Conservation (phyloP, 2,797 vertebrate genomes). For the Phyllotis vaccarum region DNA sequence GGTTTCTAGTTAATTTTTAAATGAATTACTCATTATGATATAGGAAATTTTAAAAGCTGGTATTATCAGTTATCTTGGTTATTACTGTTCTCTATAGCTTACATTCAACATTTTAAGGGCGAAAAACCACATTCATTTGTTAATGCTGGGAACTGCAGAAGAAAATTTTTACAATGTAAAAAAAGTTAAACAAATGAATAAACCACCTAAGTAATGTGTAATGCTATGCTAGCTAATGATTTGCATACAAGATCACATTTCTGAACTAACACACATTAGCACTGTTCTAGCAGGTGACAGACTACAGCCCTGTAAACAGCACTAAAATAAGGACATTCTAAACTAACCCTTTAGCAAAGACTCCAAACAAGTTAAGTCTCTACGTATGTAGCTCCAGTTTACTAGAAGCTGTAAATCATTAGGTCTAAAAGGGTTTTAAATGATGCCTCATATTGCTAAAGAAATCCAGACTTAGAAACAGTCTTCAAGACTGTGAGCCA, state of each 20-base stretch:
- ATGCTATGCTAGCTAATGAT: slow-evolving; percentile 32
- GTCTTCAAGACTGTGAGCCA: slow-evolving; percentile 5
- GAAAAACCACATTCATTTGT: slow-evolving; percentile 89
- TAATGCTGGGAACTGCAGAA: slow-evolving; percentile 89
- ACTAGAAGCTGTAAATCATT: neutral
- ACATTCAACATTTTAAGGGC: slow-evolving; percentile 88
- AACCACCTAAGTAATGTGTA: slow-evolving; percentile 68
- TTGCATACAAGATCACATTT: slow-evolving; percentile 5
- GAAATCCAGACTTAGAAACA: neutral
- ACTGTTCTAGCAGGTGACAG: neutral
- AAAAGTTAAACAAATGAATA: slow-evolving; percentile 83
- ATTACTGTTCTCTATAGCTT: slow-evolving; percentile 87
- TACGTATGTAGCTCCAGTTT: neutral
- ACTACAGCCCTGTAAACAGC: neutral
- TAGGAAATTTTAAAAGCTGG: slow-evolving; percentile 81
- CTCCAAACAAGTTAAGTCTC: neutral
- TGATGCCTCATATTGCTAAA: neutral
- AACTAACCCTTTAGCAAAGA: neutral
- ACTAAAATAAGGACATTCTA: neutral
- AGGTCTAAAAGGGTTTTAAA: slow-evolving; percentile 2
- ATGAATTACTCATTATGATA: slow-evolving; percentile 81
- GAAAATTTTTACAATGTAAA: slow-evolving; percentile 85
- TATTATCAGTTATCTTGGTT: slow-evolving; percentile 82
- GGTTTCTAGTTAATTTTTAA: slow-evolving; percentile 57
- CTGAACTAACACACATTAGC: neutral